These are phyloP conservation scores for Odontesthes bonariensis DNA, from an alignment of 2,113 vertebrate species.

Conservation along the genomic window DNA sequence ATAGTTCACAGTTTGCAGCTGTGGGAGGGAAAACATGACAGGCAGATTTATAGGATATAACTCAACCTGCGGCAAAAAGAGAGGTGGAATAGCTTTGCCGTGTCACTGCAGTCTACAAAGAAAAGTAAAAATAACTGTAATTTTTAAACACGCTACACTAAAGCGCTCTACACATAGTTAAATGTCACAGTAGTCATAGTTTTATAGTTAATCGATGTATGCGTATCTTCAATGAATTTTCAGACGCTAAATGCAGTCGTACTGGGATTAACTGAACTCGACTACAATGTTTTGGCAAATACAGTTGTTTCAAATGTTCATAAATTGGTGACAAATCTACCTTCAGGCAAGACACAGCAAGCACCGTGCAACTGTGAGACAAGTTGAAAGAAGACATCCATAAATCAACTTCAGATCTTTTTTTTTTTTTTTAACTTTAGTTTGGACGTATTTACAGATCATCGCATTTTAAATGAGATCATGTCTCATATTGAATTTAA, in stretches of 20 bases:
- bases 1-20: conserved; percentile 44
- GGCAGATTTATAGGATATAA: conserved; percentile 64
- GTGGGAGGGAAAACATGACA: conserved; percentile 62
- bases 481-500: too few species aligned
- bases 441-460: too few species aligned
- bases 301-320: not conserved
- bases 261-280: not conserved
- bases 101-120: conserved; percentile 28
- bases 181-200: not conserved
- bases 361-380: too few species aligned
- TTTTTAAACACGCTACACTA: not conserved
- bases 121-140: conserved; percentile 37
- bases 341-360: too few species aligned
- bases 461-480: too few species aligned
- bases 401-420: too few species aligned
- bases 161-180: not conserved
- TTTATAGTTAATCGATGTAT: not conserved
- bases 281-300: not conserved
- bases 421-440: too few species aligned
- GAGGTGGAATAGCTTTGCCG: conserved; percentile 33
- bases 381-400: too few species aligned
- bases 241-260: not conserved
- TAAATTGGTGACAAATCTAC: not conserved
- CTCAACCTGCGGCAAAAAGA: conserved; percentile 55
- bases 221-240: not conserved